Evolutionary conservation across 2,797 vertebrate genomes (phyloP), one percentile per base, ranked within the genome.

Genomic region (Sebastes taczanowskii): DNA sequence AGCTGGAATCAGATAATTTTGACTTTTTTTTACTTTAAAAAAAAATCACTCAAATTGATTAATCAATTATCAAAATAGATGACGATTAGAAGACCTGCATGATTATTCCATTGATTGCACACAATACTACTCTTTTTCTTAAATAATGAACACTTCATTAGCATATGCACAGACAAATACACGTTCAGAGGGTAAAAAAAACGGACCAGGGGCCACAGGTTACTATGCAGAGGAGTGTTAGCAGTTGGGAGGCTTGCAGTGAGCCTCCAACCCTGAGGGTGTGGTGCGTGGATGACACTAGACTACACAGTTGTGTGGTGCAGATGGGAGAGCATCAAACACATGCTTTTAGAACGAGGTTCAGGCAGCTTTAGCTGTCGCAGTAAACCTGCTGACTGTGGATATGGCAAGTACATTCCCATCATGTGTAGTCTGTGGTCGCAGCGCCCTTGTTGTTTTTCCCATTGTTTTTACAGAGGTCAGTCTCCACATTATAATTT

Each of bases 351-450:
- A 84, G 72, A 90, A 78, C 11, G 72, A 86, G 83, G 58, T 88
- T 90, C 66, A 53, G 84, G 77, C 82, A 81, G 90, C 89, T 92
- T 89, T 92, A 85, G 91, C 69, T 84, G 88, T 85, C 10, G 70
- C 89, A 52, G 68, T 77, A 91, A 92, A 92, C 81, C 86, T 94
- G 94, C 92, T 93, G 92, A 93, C 90, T 88, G 78, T 84, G 86
- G 77, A 86, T 90, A 91, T 89, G 84, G 81, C 82, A 91, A 90
- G 83, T 91, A 84, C 85, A 87, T 92, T 93, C 86, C 92, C 88
- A 91, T 89, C 85, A 83, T 90, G 82, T 91, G 87, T 83, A 86
- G 81, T 77, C 81, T 83, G 83, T 88, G 74, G 85, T 87, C 64
- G 74, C 80, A 70, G 84, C 81, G 61, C 68, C 69, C 77, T 71